phyloP scores from a whole-genome alignment of 2,888 invertebrate species.

The Idaea aversata region DNA sequence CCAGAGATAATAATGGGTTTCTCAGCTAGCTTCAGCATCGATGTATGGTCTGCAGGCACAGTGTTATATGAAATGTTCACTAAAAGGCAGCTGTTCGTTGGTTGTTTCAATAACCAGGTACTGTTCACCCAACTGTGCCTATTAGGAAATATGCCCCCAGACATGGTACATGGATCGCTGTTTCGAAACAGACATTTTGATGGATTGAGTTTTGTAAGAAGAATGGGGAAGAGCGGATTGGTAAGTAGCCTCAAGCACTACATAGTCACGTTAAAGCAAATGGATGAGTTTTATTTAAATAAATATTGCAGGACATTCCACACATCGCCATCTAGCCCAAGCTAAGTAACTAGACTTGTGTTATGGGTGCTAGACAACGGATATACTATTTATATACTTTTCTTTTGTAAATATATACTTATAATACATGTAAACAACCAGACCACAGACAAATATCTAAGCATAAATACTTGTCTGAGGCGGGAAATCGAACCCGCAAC shows the following conservation, averaged over 20 bases:
- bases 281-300: no score
- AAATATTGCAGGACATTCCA: no score
- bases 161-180: conserved; percentile 41
- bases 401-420: no score
- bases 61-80: conserved; percentile 60
- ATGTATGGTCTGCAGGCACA: conserved; percentile 58
- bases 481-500: no score
- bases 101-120: conserved; percentile 42
- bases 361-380: no score
- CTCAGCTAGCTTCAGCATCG: conserved; percentile 42
- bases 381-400: no score
- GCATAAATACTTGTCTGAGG: no score
- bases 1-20: conserved; percentile 61
- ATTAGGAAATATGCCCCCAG: conserved; percentile 40
- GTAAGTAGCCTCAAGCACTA: conserved; percentile 25
- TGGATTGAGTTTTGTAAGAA: conserved; percentile 34
- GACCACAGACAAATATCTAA: no score
- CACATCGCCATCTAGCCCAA: no score
- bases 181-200: conserved; percentile 35
- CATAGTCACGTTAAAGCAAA: no score
- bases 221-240: conserved; percentile 18
- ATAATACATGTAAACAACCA: no score
- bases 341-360: no score
- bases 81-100: conserved; percentile 37
- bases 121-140: conserved; percentile 48